Conservation (phyloP, 2,797 vertebrate genomes). For the Peromyscus melanophrys region DNA sequence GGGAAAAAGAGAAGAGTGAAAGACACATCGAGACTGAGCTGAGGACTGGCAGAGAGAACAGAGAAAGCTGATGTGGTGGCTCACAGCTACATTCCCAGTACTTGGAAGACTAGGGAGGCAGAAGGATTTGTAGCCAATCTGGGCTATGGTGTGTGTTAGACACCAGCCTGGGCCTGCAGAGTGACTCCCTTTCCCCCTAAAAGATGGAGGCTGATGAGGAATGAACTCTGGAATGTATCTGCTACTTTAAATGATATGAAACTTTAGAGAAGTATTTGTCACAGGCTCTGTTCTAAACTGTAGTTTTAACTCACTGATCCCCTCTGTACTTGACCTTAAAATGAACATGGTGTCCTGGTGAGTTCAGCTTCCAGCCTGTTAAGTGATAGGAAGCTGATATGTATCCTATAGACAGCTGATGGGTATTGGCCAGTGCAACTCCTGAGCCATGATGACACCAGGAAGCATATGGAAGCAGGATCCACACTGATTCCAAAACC, state of each 20-base stretch:
- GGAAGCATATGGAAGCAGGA: not conserved
- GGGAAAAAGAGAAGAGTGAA: not conserved
- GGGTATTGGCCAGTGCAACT: not conserved
- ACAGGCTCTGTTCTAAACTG: not conserved
- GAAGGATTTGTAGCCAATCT: not conserved
- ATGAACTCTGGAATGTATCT: not conserved
- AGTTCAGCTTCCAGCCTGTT: not conserved
- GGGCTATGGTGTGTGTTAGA: not conserved
- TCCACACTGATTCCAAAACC: not conserved
- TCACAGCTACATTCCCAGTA: not conserved
- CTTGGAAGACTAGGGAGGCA: not conserved
- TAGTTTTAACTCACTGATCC: not conserved
- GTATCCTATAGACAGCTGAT: not conserved
- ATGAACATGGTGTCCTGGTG: not conserved
- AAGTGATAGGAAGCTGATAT: not conserved
- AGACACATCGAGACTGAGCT: not conserved
- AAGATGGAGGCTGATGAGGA: not conserved
- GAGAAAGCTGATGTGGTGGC: not conserved
- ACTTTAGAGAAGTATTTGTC: not conserved
- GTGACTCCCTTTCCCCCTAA: not conserved
- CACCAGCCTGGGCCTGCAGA: not conserved
- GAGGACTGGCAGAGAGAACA: not conserved
- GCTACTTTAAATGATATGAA: not conserved
- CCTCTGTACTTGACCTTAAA: not conserved
- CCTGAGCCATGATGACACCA: not conserved